Evolutionary conservation across 1,140 invertebrate species (phyloP), one percentile per base, ranked within the genome.

Genomic region (Whitmania pigra): DNA sequence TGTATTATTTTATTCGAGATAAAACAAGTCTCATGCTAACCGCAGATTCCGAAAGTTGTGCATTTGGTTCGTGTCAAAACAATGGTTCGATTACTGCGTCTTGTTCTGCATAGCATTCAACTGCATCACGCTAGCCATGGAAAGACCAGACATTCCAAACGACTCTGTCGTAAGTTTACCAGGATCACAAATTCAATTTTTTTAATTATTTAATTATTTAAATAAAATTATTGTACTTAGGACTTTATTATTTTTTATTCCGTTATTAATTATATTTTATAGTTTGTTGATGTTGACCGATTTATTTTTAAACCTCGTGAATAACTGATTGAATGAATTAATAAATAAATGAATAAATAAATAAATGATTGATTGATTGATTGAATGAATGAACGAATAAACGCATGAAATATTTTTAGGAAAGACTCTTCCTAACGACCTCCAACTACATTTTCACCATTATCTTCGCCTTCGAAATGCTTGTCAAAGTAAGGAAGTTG

Each of bases 361-460:
- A 9, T 57, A 9, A 25, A 9, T 57, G 55, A 25, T 2, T 57
- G 55, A 25, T 2, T 57, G 55, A 25, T 2, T 57, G 55, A 25
- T 2, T 57, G 55, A 25, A 9, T 57, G 55, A 25, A 9, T 57
- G 55, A 25, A 9, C 13, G 57, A 31, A 63, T 63, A 17, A 31
- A 63, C 20, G 57, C 4, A 63, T 63, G 57, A 31, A 63, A 9
- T 2, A 63, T 40, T 72, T 74, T 40, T 76, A 83, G 82, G 96
- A 99, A 82, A 84, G 96, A 77, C 76, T 88, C 71, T 94, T 99
- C 82, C 87, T 99, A 17, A 85, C 88, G 17, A 88, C 89, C 76
- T 91, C 93, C 78, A 99, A 99, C 83, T 97, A 99, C 82, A 86
- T 96, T 66, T 99, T 99, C 83, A 99, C 95, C 2, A 88, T 88